phyloP scores from a whole-genome alignment of 2,888 invertebrate genomes.

The Phortica magna region DNA sequence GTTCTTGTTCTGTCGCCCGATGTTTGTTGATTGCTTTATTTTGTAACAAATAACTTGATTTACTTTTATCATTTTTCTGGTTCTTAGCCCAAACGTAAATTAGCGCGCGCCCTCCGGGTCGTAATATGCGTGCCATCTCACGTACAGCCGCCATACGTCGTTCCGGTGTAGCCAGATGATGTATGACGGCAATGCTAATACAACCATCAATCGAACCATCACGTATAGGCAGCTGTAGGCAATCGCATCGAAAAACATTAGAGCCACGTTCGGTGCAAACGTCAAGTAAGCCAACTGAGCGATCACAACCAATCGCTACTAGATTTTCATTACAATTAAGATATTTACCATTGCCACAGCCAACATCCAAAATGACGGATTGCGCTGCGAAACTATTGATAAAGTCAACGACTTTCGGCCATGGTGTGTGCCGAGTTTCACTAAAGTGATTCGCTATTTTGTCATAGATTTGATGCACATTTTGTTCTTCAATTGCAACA shows the following conservation, averaged over 20 bases:
- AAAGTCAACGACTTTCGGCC: constrained; percentile 94
- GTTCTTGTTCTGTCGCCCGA: constrained; percentile 76
- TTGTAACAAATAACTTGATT: constrained; percentile 85
- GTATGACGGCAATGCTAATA: constrained; percentile 97
- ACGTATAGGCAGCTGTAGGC: constrained; percentile 85
- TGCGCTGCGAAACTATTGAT: constrained; percentile 83
- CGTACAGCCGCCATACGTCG: constrained; percentile 86
- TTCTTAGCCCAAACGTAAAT: constrained; percentile 99
- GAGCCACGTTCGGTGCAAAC: constrained; percentile 82
- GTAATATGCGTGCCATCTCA: constrained; percentile 87
- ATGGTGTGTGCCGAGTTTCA: constrained; percentile 94
- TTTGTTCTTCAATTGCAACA: constrained; percentile 83
- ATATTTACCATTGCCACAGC: constrained; percentile 99
- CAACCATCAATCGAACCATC: constrained; percentile 86
- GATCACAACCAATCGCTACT: constrained; percentile 88
- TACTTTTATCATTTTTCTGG: constrained; percentile 83
- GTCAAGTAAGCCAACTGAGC: constrained; percentile 83
- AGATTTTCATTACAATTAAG: constrained; percentile 78
- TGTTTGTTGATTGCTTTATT: constrained; percentile 79
- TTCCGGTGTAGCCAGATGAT: constrained; percentile 92
- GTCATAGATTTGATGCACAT: constrained; percentile 94
- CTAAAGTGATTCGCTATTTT: constrained; percentile 96
- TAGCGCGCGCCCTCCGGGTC: constrained; percentile 86
- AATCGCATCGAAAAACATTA: constrained; percentile 87
- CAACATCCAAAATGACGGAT: constrained; percentile 91